phyloP scores from a whole-genome alignment of 2,797 vertebrate species.

The Chelonia mydas region DNA sequence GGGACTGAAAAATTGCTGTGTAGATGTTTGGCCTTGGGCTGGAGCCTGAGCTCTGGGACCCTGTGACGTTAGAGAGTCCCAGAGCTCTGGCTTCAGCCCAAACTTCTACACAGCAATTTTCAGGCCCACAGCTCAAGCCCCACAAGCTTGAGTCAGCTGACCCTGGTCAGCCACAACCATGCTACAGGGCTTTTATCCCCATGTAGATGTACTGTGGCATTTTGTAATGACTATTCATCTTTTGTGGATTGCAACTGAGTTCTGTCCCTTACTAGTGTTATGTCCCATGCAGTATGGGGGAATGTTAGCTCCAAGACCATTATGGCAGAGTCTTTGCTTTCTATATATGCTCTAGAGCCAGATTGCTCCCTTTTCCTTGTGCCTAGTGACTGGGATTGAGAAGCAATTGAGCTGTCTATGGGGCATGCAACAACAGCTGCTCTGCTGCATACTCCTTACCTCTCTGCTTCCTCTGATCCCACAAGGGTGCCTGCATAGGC shows the following conservation, averaged over 20 bases:
- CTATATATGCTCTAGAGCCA: background rate
- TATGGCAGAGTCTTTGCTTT: background rate
- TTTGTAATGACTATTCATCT: background rate
- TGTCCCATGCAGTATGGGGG: background rate
- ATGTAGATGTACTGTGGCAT: too few relatives aligned
- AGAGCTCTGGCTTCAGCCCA: background rate
- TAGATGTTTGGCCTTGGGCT: background rate
- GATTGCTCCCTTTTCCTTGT: background rate
- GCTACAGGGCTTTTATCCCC: background rate
- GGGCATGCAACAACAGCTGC: background rate
- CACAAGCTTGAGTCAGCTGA: background rate
- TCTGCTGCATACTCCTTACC: background rate
- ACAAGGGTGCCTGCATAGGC: background rate
- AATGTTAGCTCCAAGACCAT: background rate
- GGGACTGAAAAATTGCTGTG: background rate
- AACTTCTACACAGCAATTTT: background rate
- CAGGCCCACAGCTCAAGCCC: background rate
- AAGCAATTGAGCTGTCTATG: background rate
- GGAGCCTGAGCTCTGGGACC: too few relatives aligned
- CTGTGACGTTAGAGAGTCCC: too few relatives aligned
- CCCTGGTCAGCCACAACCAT: background rate
- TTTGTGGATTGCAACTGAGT: background rate
- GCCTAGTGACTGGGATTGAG: background rate
- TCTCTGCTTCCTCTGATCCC: background rate
- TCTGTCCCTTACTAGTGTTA: background rate